phyloP scores from a whole-genome alignment of 2,113 vertebrate species.

The Butorides virescens region DNA sequence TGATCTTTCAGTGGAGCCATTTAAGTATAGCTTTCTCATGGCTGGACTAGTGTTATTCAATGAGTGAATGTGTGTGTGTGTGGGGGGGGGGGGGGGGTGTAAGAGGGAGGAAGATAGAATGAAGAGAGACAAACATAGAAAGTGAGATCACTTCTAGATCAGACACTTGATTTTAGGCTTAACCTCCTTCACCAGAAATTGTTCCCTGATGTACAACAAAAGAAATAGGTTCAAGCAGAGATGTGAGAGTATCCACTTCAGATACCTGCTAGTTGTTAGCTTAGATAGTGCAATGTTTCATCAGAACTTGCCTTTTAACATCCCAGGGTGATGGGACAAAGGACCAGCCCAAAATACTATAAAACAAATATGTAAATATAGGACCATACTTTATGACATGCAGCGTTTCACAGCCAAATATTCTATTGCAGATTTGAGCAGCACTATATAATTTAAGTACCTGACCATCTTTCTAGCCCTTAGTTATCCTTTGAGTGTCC shows the following conservation, averaged over 20 bases:
- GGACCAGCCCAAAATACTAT: neutral
- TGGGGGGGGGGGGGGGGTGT: neutral
- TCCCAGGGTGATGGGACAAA: neutral
- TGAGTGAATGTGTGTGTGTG: neutral
- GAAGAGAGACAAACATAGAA: neutral
- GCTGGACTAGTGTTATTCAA: neutral
- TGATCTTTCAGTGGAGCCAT: neutral
- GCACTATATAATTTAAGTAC: neutral
- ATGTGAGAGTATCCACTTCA: neutral
- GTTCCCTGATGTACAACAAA: neutral
- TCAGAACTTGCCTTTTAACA: neutral
- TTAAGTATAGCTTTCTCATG: neutral
- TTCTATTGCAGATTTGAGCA: neutral
- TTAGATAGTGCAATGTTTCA: neutral
- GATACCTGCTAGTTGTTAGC: neutral
- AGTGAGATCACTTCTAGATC: neutral
- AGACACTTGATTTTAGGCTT: neutral
- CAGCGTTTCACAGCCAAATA: neutral
- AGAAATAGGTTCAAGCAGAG: neutral
- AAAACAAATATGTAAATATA: neutral
- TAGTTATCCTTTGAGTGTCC: neutral
- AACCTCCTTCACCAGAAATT: neutral
- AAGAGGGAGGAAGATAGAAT: neutral
- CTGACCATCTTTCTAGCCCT: neutral
- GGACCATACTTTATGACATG: neutral